A percentile compares a stretch with the other conserved stretches of the same genome.
Conservation (phyloP, 2,888 invertebrate species). For the Ectropis crepuscularia region DNA sequence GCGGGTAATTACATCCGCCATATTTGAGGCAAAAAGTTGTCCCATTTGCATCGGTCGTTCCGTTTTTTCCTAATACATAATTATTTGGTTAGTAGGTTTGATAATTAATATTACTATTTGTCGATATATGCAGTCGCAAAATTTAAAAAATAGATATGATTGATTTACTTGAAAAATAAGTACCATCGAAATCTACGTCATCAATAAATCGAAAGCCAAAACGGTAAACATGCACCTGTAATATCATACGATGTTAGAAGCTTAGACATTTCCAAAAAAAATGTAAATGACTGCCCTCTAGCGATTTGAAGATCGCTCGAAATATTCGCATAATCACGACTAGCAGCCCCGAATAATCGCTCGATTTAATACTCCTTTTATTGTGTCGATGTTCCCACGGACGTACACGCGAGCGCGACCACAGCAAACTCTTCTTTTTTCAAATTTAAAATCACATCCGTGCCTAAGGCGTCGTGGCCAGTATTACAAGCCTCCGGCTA, state of each 20-base stretch:
- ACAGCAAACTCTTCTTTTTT: constrained; percentile 56
- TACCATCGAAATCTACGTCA: too few relatives aligned
- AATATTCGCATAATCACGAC: constrained; percentile 65
- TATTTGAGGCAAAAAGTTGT: constrained; percentile 47
- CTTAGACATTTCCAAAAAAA: constrained; percentile 36
- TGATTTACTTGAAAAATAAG: too few relatives aligned
- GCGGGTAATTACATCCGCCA: constrained; percentile 68
- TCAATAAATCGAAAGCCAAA: neutral
- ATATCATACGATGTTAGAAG: neutral
- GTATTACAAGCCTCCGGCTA: constrained; percentile 54
- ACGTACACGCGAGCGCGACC: constrained; percentile 70
- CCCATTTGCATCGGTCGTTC: constrained; percentile 26
- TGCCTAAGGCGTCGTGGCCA: constrained; percentile 61
- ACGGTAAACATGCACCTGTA: neutral
- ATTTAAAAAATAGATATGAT: too few relatives aligned
- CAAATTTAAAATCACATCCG: constrained; percentile 64
- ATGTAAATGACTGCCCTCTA: constrained; percentile 44
- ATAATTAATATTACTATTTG: too few relatives aligned
- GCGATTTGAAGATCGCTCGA: constrained; percentile 51
- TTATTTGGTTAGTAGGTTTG: too few relatives aligned
- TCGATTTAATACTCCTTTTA: constrained; percentile 64
- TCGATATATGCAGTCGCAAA: too few relatives aligned
- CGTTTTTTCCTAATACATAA: constrained; percentile 6
- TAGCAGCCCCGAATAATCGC: constrained; percentile 65
- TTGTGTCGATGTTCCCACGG: constrained; percentile 76